phyloP scores from a whole-genome alignment of 35 echinoderm and acorn worm genomes.

The Chiridota heheva region DNA sequence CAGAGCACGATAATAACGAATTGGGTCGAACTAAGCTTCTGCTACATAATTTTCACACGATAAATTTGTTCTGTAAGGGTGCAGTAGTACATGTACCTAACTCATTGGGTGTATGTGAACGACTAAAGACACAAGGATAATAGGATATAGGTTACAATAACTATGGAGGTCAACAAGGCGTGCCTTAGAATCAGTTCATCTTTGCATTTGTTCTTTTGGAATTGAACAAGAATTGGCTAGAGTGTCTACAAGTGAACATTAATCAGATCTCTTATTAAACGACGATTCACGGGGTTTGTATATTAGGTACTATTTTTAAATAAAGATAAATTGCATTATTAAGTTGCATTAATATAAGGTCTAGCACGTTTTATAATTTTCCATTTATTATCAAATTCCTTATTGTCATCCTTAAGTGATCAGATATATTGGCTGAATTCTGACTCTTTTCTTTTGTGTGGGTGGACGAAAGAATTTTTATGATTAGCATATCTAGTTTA shows the following conservation, averaged over 20 bases:
- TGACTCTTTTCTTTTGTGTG: slow-evolving; percentile 16
- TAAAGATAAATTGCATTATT: slow-evolving; percentile 15
- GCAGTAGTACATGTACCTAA: no score
- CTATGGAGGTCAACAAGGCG: no score
- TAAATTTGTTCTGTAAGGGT: no score
- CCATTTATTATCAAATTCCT: neutral
- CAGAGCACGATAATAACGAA: no score
- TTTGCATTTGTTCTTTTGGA: no score
- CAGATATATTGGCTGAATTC: slow-evolving; percentile 17
- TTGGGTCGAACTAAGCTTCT: no score
- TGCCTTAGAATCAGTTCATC: no score
- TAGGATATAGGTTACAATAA: no score
- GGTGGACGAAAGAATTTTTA: slow-evolving; percentile 1
- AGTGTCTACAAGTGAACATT: neutral
- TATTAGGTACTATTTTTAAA: neutral
- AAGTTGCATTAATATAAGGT: neutral
- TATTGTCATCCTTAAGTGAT: neutral
- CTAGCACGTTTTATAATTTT: slow-evolving; percentile 13
- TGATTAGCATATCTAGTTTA: no score
- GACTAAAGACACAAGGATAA: no score
- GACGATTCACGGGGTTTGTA: neutral
- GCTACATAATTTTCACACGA: no score
- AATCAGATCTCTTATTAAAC: neutral
- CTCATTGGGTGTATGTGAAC: no score
- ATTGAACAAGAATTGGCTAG: neutral